Evolutionary conservation across 2,113 vertebrate genomes (phyloP).

Genomic region (Corythaixoides concolor): DNA sequence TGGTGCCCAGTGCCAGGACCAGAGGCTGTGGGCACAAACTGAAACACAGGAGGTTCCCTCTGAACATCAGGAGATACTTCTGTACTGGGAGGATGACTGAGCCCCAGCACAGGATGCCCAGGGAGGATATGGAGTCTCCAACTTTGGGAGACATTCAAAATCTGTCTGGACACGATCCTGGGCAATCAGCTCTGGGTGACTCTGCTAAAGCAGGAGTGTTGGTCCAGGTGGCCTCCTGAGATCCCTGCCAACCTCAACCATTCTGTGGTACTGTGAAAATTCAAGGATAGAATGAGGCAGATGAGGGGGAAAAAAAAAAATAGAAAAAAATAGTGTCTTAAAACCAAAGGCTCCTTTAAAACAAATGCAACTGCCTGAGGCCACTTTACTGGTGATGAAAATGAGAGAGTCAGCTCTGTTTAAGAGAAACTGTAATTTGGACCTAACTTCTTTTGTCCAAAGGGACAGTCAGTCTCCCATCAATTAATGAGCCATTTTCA

Average conservation of each 20-base stretch:
- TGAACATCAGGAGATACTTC: neutral
- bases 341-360: neutral
- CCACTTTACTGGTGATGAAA: neutral
- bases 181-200: too few species aligned
- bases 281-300: neutral
- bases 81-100: neutral
- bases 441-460: neutral
- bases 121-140: neutral
- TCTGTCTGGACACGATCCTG: fast-evolving
- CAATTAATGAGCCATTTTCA: neutral
- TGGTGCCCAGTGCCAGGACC: neutral
- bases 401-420: neutral
- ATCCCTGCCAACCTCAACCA: neutral
- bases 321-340: neutral
- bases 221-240: neutral
- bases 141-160: neutral
- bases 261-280: neutral
- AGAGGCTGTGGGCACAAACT: neutral
- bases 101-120: neutral
- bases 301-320: neutral
- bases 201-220: neutral
- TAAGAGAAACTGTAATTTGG: neutral
- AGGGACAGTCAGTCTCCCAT: neutral
- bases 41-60: neutral
- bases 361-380: neutral